These are phyloP conservation scores for Girardinichthys multiradiatus DNA, from an alignment of 2,113 vertebrate genomes.

Conservation along the genomic window DNA sequence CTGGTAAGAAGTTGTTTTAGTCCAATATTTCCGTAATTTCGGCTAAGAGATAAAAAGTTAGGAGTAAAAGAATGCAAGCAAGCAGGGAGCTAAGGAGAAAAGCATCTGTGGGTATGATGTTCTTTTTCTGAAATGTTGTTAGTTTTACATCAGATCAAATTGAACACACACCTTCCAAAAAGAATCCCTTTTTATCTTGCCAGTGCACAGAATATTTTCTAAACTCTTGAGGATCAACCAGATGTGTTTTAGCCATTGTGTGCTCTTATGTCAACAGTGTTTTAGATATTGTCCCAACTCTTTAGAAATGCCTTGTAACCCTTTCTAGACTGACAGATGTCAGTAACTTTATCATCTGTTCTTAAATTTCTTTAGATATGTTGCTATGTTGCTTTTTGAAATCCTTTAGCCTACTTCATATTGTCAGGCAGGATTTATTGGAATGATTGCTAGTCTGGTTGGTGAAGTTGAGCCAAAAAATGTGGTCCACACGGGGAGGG, in stretches of 20 bases:
- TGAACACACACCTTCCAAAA: neutral
- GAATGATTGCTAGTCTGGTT: neutral
- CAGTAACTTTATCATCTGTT: neutral
- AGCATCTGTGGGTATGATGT: too few species aligned
- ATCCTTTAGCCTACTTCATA: neutral
- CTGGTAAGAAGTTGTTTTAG: too few species aligned
- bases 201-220: neutral
- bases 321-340: neutral
- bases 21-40: too few species aligned
- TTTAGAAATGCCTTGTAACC: neutral
- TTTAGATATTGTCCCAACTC: too few species aligned
- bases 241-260: too few species aligned
- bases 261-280: too few species aligned
- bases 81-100: too few species aligned
- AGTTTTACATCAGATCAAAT: neutral
- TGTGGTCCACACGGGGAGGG: neutral
- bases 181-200: neutral
- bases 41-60: too few species aligned
- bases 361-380: neutral
- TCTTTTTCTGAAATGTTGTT: neutral
- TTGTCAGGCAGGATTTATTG: neutral
- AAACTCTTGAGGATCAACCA: neutral
- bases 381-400: neutral
- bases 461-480: neutral
- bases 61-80: too few species aligned